A percentile compares a stretch with the other conserved stretches of the same genome.
phyloP scores from a whole-genome alignment of 1,140 invertebrate genomes.

The Diplogasteroides magnus region DNA sequence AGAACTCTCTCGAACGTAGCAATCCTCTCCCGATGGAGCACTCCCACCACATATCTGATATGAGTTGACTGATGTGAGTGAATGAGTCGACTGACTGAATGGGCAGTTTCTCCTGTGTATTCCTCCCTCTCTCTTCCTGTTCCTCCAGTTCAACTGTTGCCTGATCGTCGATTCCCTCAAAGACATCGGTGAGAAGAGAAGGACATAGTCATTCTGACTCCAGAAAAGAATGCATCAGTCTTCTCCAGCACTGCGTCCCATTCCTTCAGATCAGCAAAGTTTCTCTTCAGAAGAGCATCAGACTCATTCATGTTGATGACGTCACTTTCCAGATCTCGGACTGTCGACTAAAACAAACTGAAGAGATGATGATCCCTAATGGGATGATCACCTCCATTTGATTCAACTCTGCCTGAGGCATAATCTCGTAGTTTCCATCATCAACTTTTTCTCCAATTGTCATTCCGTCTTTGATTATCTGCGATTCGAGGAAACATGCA shows the following conservation, averaged over 20 bases:
- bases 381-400: constrained; percentile 42
- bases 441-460: constrained; percentile 32
- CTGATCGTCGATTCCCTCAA: constrained; percentile 51
- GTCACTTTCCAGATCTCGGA: constrained; percentile 53
- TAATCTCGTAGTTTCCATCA: constrained; percentile 48
- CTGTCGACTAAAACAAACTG: constrained; percentile 45
- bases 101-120: constrained; percentile 24
- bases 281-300: constrained; percentile 49
- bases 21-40: constrained; percentile 46
- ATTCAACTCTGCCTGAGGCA: constrained; percentile 48
- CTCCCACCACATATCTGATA: constrained; percentile 50
- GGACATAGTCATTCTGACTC: constrained; percentile 26
- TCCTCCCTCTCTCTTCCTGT: constrained; percentile 38
- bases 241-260: constrained; percentile 55
- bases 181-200: background rate
- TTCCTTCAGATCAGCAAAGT: constrained; percentile 54
- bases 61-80: too few species aligned
- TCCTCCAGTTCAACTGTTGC: constrained; percentile 23
- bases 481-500: constrained; percentile 48
- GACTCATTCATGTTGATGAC: constrained; percentile 55
- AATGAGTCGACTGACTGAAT: constrained; percentile 8
- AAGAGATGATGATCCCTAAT: too few species aligned
- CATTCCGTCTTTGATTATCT: constrained; percentile 52
- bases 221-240: constrained; percentile 55
- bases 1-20: constrained; percentile 50